Evolutionary conservation across 2,888 invertebrate genomes (phyloP), one percentile per base, ranked within the genome.

Genomic region (Ophioninae sp.): DNA sequence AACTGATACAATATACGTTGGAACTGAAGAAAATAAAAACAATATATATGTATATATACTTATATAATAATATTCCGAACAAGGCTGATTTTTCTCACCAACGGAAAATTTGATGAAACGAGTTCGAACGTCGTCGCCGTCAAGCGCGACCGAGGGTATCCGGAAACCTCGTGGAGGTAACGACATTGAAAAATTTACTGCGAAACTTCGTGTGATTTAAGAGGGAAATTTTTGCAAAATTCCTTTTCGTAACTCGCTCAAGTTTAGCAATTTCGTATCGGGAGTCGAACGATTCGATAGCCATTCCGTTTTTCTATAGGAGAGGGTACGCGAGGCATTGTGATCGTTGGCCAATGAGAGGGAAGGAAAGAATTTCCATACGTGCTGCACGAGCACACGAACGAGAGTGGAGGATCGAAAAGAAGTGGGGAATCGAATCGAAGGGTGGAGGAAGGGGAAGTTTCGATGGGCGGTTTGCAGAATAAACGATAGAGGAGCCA

Each of bases 401-500:
- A 41, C 37, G 68, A 30, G 67, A 75, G 74, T 58, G 64, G 67
- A 71, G 67, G 61, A 73, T 39, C 68, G 44, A 61, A 67, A 51
- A 64, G 44, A 65, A 65, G 20, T 39, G 65, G 61, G 56, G 78
- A n/a, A n/a, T 51, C 51, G 37, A 74, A 44, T 81, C 51, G 17
- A 6, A 51, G 51, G 6, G 6, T 13, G 9, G 13, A 17, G 51
- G 51, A 17, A 51, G 13, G 51, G 17, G 30, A 30, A 30, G 17
- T 17, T 10, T 51, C 51, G 51, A 51, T 51, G 51, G 17, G 81
- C 75, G 84, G 81, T 79, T 72, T 63, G 72, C 68, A 51, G 71
- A 79, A 81, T 79, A 81, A 84, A 84, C 79, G 81, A 79, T 67
- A 76, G 81, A 81, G 79, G 63, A 68, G 72, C 79, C 81, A 84